Percentiles rank a stretch among this genome's conserved stretches.
Conservation (phyloP, 2,888 invertebrate species). For the Ceriagrion tenellum region DNA sequence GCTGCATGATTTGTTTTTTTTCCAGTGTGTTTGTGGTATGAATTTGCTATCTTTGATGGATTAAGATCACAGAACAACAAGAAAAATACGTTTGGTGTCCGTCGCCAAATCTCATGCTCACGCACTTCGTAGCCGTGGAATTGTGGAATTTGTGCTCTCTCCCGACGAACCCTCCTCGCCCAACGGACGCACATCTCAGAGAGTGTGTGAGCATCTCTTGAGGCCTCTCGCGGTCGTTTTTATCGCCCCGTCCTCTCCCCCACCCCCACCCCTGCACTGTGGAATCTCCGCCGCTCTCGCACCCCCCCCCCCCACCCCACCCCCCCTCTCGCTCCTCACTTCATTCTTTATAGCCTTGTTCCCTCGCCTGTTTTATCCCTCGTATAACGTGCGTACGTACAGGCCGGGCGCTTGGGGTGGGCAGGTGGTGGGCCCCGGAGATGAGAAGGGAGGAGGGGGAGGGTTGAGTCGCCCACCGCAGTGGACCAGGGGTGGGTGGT, state of each 20-base stretch:
- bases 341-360: constrained; percentile 64
- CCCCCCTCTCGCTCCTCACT: background rate
- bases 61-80: too few relatives aligned
- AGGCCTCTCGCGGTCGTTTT: background rate
- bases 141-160: too few relatives aligned
- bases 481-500: background rate
- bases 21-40: too few relatives aligned
- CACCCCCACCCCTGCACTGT: background rate
- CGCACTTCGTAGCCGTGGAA: too few relatives aligned
- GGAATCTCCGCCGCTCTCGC: background rate
- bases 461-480: background rate
- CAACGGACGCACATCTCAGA: too few relatives aligned
- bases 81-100: too few relatives aligned
- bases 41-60: too few relatives aligned
- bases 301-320: background rate
- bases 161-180: too few relatives aligned
- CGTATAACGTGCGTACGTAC: constrained; percentile 57
- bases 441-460: background rate
- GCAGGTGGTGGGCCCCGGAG: constrained; percentile 23
- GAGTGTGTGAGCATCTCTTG: too few relatives aligned
- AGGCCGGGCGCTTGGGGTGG: constrained; percentile 4
- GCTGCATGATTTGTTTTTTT: too few relatives aligned
- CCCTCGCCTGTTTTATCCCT: constrained; percentile 64
- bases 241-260: background rate
- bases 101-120: too few relatives aligned